Base-by-base conservation (phyloP, 2,888 invertebrate species). In the Periphyllus acericola region DNA sequence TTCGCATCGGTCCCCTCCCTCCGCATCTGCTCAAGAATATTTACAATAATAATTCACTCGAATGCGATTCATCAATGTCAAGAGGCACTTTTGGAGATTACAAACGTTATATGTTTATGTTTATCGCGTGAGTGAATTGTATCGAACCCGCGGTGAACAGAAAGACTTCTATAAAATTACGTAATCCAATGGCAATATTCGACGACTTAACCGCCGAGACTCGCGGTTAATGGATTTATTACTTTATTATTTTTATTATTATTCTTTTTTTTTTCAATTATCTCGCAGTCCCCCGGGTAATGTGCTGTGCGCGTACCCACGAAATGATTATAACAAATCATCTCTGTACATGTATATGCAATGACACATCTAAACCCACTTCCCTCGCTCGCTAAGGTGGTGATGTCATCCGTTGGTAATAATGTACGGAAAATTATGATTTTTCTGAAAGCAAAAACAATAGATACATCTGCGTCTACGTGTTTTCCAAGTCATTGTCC, bases 91-190 rank as follows among this genome's bases (percentile, higher is more conserved):
- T 85, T 40, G 32, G 11, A 85, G 8, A 36, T 36, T 74, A 36
- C 34, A 4, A 21, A 74, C 74, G 6, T 74, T 74, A 34, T 29
- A 4, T 76, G 19, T 1, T 17, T 52, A 29, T 19, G 46, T 76
- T 52, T 46, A 68, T 66, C 68, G 76, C 84, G 84, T 78, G 84
- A 68, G 84, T 60, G 60, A 74, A 84, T 84, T 55, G n/a, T 83
- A 40, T 46, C 6, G 29, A 55, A 55, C 60, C 36, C 71, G 32
- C 29, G 32, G 9, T 34, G 32, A 25, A 68, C 46, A 36, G 55
- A n/a, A 83, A 36, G 36, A 83, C 74, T 75, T 46, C 46, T 40
- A 84, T 76, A 66, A 66, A 66, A 76, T 76, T 76, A 84, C 19
- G n/a, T 84, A 84, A 84, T 40, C 36, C 40, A 72, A 83, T 55